Base-by-base conservation (phyloP, 2,113 vertebrate species). In the Danio rerio region DNA sequence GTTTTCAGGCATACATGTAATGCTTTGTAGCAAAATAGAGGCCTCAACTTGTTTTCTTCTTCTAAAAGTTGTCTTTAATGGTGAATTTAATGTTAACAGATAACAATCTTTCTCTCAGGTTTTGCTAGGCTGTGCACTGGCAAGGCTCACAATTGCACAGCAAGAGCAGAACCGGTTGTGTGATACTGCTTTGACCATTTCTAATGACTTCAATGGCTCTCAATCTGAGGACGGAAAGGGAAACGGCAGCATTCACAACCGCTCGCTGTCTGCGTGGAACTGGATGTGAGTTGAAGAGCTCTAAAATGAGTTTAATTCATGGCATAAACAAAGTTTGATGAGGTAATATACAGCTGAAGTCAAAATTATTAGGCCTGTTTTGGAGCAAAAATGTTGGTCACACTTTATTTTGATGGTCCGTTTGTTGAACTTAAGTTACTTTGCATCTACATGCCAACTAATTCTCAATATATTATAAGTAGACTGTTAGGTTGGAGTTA, bases 201-300 rank as follows among this genome's bases (percentile, higher is more conserved):
- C 89, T 0, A 5, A 8, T 4, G 62, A 63, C 10, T 69, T 62
- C 40, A 16, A 80, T 42, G 15, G 11, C 18, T 9, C n/a, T 15
- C 43, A 21, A 5, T 7, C 45, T 6, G 65, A 18, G 6, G 18
- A 53, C 4, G 13, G 70, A 10, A 81, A 77, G 5, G 82, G 83
- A 18, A 89, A 86, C 4, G 78, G 88, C 47, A 74, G 91, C 89
- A 89, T 92, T 77, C 63, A 92, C 85, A 77, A n/a, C 21, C 87
- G 87, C 47, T 93, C 93, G 5, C 82, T 94, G 70, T 92, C 92
- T 5, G 82, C 91, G 0, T 94, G 93, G 93, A 91, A 7, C 4
- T 94, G 92, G 93, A 92, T 20, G 93, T 94, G 13, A 88, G 90
- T 84, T n/a, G 21, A 55, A 6, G 18, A 12, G 21, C 66, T 16